These are phyloP conservation scores for Ailurus styani DNA, from an alignment of 2,113 vertebrate species.

Conservation along the genomic window DNA sequence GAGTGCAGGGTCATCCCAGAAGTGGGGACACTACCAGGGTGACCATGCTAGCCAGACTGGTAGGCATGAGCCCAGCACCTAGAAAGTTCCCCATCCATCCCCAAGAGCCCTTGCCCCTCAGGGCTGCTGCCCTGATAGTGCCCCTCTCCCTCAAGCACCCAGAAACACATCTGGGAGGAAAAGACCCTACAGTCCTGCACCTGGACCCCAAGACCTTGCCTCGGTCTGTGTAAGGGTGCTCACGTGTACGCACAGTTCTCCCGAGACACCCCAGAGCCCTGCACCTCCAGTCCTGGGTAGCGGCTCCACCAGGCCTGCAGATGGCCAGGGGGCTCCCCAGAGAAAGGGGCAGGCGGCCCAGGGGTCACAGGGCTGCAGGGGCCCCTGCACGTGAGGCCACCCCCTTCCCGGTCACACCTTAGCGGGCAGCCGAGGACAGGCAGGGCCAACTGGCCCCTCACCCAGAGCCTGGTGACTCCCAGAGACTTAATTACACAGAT, in stretches of 20 bases:
- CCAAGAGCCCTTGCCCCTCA: background rate
- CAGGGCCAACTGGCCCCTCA: background rate
- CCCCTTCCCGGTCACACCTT: background rate
- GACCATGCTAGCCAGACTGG: background rate
- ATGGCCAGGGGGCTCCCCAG: background rate
- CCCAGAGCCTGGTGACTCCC: background rate
- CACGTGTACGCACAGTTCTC: background rate
- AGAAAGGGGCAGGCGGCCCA: no score
- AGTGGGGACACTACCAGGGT: no score
- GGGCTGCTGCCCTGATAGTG: background rate
- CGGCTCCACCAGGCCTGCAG: background rate
- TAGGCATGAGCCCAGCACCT: background rate
- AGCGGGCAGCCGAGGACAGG: background rate
- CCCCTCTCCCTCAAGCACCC: no score
- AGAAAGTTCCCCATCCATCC: background rate
- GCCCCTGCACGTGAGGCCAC: background rate
- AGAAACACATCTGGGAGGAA: background rate
- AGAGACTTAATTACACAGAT: constrained; percentile 37
- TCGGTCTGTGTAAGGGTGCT: background rate
- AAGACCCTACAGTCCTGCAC: background rate
- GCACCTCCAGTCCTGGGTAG: background rate
- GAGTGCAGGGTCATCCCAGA: background rate
- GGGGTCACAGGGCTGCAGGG: background rate
- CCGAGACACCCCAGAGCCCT: background rate
- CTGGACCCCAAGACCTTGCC: background rate